These are phyloP conservation scores for Gnathonemus longibarbis DNA, from an alignment of 2,113 vertebrate species.

Conservation along the genomic window DNA sequence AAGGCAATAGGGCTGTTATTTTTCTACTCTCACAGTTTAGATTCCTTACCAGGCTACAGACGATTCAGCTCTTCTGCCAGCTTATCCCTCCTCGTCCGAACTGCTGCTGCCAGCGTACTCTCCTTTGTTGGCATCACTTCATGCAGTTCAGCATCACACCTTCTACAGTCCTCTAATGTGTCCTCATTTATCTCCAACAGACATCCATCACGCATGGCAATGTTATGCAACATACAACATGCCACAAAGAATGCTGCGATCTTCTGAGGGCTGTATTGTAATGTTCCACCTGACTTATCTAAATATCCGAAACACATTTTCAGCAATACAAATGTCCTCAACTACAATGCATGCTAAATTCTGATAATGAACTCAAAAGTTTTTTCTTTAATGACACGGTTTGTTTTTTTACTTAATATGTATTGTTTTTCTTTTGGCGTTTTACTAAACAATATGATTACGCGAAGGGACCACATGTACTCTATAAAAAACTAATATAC, in stretches of 20 bases:
- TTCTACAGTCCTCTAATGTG: background rate
- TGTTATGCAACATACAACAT: no score
- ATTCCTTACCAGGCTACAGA: background rate
- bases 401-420: no score
- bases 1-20: background rate
- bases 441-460: background rate
- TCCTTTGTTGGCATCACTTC: background rate
- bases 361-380: no score
- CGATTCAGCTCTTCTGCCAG: background rate
- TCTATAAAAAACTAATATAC: background rate
- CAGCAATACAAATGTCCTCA: background rate
- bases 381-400: no score
- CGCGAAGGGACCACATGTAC: background rate
- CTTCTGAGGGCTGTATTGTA: no score
- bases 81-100: background rate
- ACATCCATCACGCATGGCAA: background rate
- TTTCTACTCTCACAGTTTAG: background rate
- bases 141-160: background rate
- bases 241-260: no score
- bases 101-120: no score
- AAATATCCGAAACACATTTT: no score
- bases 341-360: background rate
- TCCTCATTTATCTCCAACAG: background rate
- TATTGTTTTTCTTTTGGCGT: no score
- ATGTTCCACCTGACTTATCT: no score